Base-by-base conservation (phyloP, 2,113 vertebrate species). In the Campylomormyrus numenius region DNA sequence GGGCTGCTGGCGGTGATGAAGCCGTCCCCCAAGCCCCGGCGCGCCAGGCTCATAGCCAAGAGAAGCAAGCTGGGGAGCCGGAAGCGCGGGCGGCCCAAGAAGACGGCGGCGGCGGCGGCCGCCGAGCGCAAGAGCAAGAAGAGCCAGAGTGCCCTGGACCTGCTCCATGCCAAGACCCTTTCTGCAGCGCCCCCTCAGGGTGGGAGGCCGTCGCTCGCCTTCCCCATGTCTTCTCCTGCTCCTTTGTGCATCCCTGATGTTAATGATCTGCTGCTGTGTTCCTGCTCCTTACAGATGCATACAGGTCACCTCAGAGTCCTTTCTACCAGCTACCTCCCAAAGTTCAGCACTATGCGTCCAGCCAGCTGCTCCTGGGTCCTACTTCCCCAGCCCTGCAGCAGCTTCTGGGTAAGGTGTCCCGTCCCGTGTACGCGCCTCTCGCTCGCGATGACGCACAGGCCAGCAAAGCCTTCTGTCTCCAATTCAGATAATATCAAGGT, bases 271-370 rank as follows among this genome's bases (percentile, higher is more conserved):
- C 17, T 19, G 89, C 46, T 90, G 11, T 1, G 10, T 0, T 27
- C n/a, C 90, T 15, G 48, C 24, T 21, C 49, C 21, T 88, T 5
- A 1, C 91, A 99, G 98, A 99, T 95, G 95, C 96, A 50, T 98
- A 98, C 96, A 96, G 97, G 95, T 97, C 98, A 95, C 97, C 98
- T 97, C 97, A 97, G 91, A 99, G 97, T 93, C 97, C 98, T 2
- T 98, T 96, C 94, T 99, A 98, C 94, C 98, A 98, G 96, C 98
- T 99, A 98, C 98, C 98, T 99, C 98, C 98, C 35, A 98, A 98
- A 95, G 97, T 97, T 93, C 98, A 98, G 93, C 96, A 97, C 95
- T 98, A 97, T 93, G 95, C 97, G 45, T 95, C 97, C 1, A 97
- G 96, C 94, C 98, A 98, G 92, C 96, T 98, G 92, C 95, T 99